phyloP scores from a whole-genome alignment of 2,113 vertebrate species.

The Chascanopsetta lugubris region DNA sequence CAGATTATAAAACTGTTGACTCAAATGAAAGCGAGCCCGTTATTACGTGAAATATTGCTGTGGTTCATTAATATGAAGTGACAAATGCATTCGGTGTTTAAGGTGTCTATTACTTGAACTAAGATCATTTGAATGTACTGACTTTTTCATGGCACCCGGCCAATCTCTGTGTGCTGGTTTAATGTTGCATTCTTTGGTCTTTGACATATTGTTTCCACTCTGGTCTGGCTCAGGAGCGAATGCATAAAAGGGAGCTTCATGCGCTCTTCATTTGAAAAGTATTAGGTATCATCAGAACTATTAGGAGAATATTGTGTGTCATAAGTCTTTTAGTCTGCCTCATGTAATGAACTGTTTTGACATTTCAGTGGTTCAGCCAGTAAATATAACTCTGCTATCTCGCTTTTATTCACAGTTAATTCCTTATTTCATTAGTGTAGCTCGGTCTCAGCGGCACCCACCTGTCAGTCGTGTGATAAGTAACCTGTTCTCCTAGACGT shows the following conservation, averaged over 20 bases:
- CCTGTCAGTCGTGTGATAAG: conserved; percentile 23
- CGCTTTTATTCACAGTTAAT: conserved; percentile 12
- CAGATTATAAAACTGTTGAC: conserved; percentile 36
- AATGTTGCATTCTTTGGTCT: no score
- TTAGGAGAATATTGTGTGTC: not conserved
- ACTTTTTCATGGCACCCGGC: conserved; percentile 2
- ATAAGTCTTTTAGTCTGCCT: not conserved
- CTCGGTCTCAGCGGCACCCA: conserved; percentile 8
- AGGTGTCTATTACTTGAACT: conserved; percentile 19
- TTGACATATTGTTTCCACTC: not conserved
- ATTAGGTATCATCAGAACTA: not conserved
- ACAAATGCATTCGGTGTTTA: no score
- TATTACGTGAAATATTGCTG: conserved; percentile 9
- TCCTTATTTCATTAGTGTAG: conserved; percentile 24
- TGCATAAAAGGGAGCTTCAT: not conserved
- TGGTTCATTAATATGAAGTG: conserved; percentile 40
- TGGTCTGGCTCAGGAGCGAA: no score
- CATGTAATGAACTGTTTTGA: not conserved
- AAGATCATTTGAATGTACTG: conserved; percentile 27
- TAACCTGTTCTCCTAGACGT: not conserved
- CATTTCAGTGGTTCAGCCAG: not conserved
- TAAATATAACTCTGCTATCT: conserved; percentile 7
- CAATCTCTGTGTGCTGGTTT: not conserved
- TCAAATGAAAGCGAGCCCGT: conserved; percentile 16
- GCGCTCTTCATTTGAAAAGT: not conserved